phyloP scores from a whole-genome alignment of 2,113 vertebrate species.

The Ailuropoda melanoleuca region DNA sequence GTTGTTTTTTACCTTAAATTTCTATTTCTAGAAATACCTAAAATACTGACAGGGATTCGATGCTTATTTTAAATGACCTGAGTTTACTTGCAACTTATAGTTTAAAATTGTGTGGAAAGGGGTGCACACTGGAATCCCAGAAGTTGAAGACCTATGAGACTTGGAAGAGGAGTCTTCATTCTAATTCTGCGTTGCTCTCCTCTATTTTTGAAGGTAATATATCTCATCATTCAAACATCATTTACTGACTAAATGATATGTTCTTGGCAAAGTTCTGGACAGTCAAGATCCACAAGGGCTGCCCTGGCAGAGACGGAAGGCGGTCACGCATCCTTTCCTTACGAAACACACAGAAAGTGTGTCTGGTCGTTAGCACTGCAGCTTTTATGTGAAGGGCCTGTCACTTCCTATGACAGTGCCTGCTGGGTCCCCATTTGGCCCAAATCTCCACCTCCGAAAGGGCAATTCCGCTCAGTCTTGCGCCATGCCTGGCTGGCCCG shows the following conservation, averaged over 20 bases:
- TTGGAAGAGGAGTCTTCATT: background rate
- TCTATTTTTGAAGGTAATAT: background rate
- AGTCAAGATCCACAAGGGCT: background rate
- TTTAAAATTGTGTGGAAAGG: background rate
- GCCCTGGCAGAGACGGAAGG: background rate
- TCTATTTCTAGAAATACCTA: background rate
- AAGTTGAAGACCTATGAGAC: background rate
- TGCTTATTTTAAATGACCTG: background rate
- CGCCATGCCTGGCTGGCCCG: fast-evolving
- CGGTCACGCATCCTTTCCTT: background rate
- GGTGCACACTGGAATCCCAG: background rate
- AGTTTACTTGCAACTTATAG: background rate
- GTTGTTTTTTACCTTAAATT: background rate
- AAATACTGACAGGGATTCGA: background rate
- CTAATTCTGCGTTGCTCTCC: background rate
- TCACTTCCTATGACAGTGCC: background rate
- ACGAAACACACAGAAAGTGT: background rate
- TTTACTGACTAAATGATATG: background rate
- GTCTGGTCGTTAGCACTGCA: background rate
- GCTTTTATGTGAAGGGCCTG: background rate
- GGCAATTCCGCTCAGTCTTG: background rate
- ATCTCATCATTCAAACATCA: background rate
- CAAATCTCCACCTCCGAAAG: background rate
- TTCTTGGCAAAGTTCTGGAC: background rate
- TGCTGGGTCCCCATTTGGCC: background rate